Base-by-base conservation (phyloP, 2,797 vertebrate species). In the Leptatherina wallacei region DNA sequence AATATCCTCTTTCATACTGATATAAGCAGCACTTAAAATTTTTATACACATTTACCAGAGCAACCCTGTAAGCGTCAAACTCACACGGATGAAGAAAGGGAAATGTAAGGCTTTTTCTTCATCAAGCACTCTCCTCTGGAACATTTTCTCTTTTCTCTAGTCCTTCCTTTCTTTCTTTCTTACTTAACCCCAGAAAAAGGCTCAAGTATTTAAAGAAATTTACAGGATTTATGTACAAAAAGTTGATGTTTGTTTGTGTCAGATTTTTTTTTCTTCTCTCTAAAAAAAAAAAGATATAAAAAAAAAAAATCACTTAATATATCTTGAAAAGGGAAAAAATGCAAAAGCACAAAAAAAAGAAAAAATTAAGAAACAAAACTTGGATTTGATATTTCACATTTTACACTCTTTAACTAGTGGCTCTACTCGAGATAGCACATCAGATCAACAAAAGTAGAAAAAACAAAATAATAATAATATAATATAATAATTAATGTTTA, bases 161-260 rank as follows among this genome's bases (percentile, higher is more conserved):
- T 80, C 80, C 54, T 77, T 86, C 78, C 44, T 75, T 75, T 35
- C 73, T 79, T 74, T 40, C 69, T 80, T 91, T 87, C 94, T 91
- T 90, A 87, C 86, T 90, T 82, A 84, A 88, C 90, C 91, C 86
- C 84, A 95, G 88, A 94, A 96, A 96, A 97, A 98, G 97, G 96
- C 97, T 98, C 97, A 98, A 98, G 97, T 98, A 99, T 99, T 98
- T 98, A 97, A 98, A 98, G 96, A 96, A 96, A 99, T 99, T 98
- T 98, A 99, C 97, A 99, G 96, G 96, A 96, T 88, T 55, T 99
- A 99, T 99, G 94, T 99, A 99, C 97, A 99, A 96, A 96, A 87
- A 68, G 70, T 78, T 89, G 87, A 90, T 89, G 92, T 94, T 95
- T 90, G 88, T 94, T 89, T 93, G 89, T 88, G 89, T 93, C 73